These are phyloP conservation scores for Druon quercuslanigerum DNA, from an alignment of 1,140 invertebrate species.

Conservation along the genomic window DNA sequence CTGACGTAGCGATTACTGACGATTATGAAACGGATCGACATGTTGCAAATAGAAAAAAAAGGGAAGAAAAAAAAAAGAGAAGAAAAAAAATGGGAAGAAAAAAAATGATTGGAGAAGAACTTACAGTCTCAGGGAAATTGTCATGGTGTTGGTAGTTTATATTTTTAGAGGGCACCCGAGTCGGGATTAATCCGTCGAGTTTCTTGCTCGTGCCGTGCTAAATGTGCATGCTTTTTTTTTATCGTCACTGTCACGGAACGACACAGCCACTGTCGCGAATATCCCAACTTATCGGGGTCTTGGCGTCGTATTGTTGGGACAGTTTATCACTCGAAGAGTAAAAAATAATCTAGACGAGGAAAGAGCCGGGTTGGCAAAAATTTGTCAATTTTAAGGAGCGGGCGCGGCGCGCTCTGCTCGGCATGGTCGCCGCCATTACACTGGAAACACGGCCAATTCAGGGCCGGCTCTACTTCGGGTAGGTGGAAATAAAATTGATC, in stretches of 20 bases:
- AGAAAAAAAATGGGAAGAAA: not conserved
- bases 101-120: not conserved
- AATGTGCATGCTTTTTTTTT: constrained; percentile 31
- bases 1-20: constrained; percentile 16
- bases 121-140: not conserved
- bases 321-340: not conserved
- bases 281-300: not conserved
- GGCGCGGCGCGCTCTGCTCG: constrained; percentile 64
- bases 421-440: constrained; percentile 69
- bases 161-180: constrained; percentile 17
- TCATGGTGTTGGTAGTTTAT: not conserved
- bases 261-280: constrained; percentile 31
- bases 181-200: constrained; percentile 13
- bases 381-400: constrained; percentile 54
- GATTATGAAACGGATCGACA: constrained; percentile 15
- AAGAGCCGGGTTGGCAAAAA: not conserved
- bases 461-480: constrained; percentile 50
- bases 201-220: constrained; percentile 13
- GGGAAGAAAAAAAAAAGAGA: not conserved
- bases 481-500: constrained; percentile 3
- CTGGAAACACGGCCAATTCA: constrained; percentile 61
- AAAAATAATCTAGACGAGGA: constrained; percentile 34
- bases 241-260: constrained; percentile 1
- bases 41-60: not conserved
- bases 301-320: not conserved